phyloP scores from a whole-genome alignment of 2,113 vertebrate species.

The Psilopogon haemacephalus region DNA sequence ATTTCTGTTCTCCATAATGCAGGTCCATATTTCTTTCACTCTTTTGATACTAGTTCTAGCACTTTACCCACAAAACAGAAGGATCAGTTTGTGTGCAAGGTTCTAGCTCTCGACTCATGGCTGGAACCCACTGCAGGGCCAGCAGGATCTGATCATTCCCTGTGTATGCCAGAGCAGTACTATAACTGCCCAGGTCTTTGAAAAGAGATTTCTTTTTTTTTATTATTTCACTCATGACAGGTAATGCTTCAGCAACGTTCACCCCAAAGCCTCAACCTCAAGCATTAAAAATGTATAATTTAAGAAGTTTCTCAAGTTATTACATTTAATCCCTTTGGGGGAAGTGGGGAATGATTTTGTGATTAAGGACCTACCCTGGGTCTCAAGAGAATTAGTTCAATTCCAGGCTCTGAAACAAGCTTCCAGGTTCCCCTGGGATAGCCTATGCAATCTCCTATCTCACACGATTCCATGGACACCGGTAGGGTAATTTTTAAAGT shows the following conservation, averaged over 20 bases:
- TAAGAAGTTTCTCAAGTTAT: slow-evolving; percentile 17
- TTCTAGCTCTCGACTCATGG: background rate
- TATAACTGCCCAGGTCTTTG: background rate
- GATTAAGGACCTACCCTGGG: slow-evolving; percentile 61
- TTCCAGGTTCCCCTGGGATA: slow-evolving; percentile 32
- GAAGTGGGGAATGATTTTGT: slow-evolving; percentile 57
- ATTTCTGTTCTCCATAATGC: background rate
- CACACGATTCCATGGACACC: background rate
- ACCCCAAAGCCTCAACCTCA: slow-evolving; percentile 35
- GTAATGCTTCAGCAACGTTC: background rate
- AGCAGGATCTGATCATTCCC: background rate
- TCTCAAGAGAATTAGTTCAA: slow-evolving; percentile 62
- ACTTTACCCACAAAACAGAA: background rate
- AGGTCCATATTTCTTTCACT: background rate
- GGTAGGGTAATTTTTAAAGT: background rate
- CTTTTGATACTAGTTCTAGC: background rate
- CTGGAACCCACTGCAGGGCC: background rate
- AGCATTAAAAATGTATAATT: slow-evolving; percentile 40
- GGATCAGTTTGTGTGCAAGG: background rate
- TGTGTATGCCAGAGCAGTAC: background rate
- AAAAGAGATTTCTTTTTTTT: background rate
- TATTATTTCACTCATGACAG: background rate
- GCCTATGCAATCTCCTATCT: slow-evolving; percentile 2
- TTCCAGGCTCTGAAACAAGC: slow-evolving; percentile 41
- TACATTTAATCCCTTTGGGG: slow-evolving; percentile 46